phyloP scores from a whole-genome alignment of 2,113 vertebrate species.

The Taurulus bubalis region DNA sequence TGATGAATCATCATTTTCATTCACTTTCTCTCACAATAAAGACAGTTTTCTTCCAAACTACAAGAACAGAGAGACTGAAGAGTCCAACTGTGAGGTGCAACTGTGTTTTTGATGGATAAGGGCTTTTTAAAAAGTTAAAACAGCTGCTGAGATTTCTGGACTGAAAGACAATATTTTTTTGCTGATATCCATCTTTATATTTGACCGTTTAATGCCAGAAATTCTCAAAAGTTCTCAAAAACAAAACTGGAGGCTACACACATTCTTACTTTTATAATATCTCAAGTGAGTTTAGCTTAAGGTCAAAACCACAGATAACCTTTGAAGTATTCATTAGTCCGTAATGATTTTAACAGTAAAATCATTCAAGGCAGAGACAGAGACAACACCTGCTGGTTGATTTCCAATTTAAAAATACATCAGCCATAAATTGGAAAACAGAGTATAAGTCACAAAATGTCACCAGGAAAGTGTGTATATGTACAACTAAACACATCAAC shows the following conservation, averaged over 20 bases:
- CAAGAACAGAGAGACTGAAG: conserved; percentile 13
- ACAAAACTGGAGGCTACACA: conserved; percentile 2
- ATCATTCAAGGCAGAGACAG: conserved; percentile 16
- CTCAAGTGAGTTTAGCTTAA: conserved; percentile 19
- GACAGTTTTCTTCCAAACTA: conserved; percentile 14
- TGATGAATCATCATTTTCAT: conserved; percentile 47
- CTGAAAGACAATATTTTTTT: conserved; percentile 22
- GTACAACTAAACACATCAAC: too few species aligned
- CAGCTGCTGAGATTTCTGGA: conserved; percentile 18
- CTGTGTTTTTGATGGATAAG: conserved; percentile 17
- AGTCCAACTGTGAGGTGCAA: conserved; percentile 29
- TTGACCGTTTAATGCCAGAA: background rate
- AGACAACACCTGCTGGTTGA: conserved; percentile 13
- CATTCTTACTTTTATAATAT: background rate
- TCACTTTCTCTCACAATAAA: conserved; percentile 8
- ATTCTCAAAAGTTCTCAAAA: conserved; percentile 6
- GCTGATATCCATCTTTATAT: conserved; percentile 35
- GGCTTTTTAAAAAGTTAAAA: conserved; percentile 11
- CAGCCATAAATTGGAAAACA: background rate
- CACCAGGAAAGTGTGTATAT: background rate
- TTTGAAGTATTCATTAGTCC: conserved; percentile 12
- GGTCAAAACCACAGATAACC: conserved; percentile 11
- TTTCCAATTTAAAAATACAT: conserved; percentile 26
- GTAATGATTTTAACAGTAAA: conserved; percentile 10
- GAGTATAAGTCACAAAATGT: too few species aligned